Base-by-base conservation (phyloP, 1,140 invertebrate genomes). In the Latrodectus geometricus region DNA sequence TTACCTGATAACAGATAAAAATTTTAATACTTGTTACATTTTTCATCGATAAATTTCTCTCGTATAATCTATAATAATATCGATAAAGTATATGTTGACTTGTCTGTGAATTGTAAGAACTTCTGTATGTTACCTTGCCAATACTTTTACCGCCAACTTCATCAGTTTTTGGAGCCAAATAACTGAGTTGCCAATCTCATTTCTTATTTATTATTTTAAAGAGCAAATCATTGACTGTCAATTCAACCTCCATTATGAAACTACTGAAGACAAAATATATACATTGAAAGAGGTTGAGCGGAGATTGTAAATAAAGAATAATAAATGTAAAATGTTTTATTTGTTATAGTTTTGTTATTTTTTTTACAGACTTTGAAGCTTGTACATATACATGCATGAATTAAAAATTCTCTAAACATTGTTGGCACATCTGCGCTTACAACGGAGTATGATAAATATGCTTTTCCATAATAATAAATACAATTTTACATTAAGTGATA, bases 151-250 rank as follows among this genome's bases (percentile, higher is more conserved):
- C 54, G 54, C 54, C 54, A 61, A 61, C 11, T 14, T 61, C 35
- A 5, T 35, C 35, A 35, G 35, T 56, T 56, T 50, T 56, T n/a
- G 12, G 35, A 70, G 83, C 83, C 83, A 86, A 86, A 86, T 74
- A 50, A 21, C 74, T 86, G 20, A 61, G 83, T 86, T 86, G 83
- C 83, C 83, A 86, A 86, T 86, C 12, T 83, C 65, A 49, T 84
- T 52, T 84, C 76, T 74, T 86, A 86, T 86, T 86, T 86, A 86
- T 86, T 86, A 48, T 65, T 70, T 54, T 17, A 74, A 12, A 61
- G 11, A 61, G 12, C 11, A 74, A 74, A 17, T 17, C 15, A 15
- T 74, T 48, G 23, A 48, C 48, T 74, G 14, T 74, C 72, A 15
- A 17, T 74, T 74, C 15, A 14, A 15, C 35, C 15, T 74, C 49